Percentiles rank a stretch among this genome's conserved stretches.
Evolutionary conservation across 2,888 invertebrate species (phyloP).

Genomic region (Drosophila neotestacea): DNA sequence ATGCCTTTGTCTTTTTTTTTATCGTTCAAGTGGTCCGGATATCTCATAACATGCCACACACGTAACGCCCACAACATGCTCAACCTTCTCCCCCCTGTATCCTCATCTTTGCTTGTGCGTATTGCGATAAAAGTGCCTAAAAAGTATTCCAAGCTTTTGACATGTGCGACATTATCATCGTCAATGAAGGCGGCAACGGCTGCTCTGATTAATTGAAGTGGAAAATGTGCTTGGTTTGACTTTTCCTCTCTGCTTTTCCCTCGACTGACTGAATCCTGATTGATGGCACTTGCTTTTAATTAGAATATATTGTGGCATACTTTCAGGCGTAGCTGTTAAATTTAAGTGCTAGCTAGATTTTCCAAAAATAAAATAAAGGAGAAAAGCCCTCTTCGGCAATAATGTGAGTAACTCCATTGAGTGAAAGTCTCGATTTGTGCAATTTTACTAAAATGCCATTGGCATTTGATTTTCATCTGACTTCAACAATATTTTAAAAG

Average conservation of each 20-base stretch:
- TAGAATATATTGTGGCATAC: conserved; percentile 70
- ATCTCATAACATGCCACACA: conserved; percentile 39
- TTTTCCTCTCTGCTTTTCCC: background rate
- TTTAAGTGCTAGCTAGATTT: conserved; percentile 31
- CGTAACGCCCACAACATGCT: conserved; percentile 10
- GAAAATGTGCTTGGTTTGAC: conserved; percentile 51
- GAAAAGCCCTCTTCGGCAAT: background rate
- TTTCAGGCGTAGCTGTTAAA: conserved; percentile 37
- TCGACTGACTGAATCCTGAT: conserved; percentile 47
- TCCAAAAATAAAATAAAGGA: background rate
- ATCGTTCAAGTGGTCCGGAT: conserved; percentile 42
- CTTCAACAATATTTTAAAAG: conserved; percentile 63
- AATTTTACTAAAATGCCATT: conserved; percentile 37
- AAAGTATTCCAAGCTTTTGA: conserved; percentile 65
- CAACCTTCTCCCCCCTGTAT: background rate
- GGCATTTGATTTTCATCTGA: conserved; percentile 43
- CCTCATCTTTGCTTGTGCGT: conserved; percentile 26
- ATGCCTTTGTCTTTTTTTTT: conserved; percentile 52
- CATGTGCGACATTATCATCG: conserved; percentile 59
- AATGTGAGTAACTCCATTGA: conserved; percentile 21
- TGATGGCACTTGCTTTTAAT: conserved; percentile 70
- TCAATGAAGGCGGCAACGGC: conserved; percentile 16
- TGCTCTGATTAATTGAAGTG: conserved; percentile 60
- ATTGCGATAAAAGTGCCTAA: conserved; percentile 69
- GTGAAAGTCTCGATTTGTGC: conserved; percentile 21